Evolutionary conservation across 2,113 vertebrate species (phyloP), one percentile per base, ranked within the genome.

Genomic region (Cyprinus carpio): DNA sequence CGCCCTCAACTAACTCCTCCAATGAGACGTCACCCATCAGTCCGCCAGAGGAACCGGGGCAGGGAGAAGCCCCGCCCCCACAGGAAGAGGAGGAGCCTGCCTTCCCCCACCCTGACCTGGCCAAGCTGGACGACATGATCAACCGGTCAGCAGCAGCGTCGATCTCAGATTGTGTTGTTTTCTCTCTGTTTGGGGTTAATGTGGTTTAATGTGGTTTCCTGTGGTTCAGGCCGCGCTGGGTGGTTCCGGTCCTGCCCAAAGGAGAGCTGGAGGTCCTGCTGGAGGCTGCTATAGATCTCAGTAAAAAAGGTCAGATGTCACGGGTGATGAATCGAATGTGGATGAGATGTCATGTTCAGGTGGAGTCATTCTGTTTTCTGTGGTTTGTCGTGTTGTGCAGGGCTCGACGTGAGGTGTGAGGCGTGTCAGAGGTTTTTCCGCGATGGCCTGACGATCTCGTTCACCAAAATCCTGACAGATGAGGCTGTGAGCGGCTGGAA

Each of bases 51-150:
- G 98, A 98, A 69, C 96, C 96, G 92, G 94, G 94, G 76, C 97
- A 97, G 90, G 96, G 94, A 79, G 98, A 98, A 94, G 94, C 37
- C 95, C 96, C 87, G 96, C 96, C 74, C 96, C 96, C 76, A 90
- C 94, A 96, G 94, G 98, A 98, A 93, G 97, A 99, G 92, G 98
- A 98, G 94, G 98, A 99, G 93, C 98, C 98, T 79, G 96, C 97
- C 75, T 99, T 99, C 94, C 98, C 98, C 91, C 98, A 99, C 92
- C 96, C 98, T 90, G 98, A 99, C 93, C 94, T 99, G 94, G 98
- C 98, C 89, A 99, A 99, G 93, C 93, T 99, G 93, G 98, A 99
- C 94, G 98, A 99, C 94, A 99, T 99, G 98, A 99, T 99, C 93
- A 99, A 99, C 95, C 97, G 98, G 98, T 97, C 29, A 49, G 81